Conservation (phyloP, 2,888 invertebrate genomes). For the Oscheius sp. region DNA sequence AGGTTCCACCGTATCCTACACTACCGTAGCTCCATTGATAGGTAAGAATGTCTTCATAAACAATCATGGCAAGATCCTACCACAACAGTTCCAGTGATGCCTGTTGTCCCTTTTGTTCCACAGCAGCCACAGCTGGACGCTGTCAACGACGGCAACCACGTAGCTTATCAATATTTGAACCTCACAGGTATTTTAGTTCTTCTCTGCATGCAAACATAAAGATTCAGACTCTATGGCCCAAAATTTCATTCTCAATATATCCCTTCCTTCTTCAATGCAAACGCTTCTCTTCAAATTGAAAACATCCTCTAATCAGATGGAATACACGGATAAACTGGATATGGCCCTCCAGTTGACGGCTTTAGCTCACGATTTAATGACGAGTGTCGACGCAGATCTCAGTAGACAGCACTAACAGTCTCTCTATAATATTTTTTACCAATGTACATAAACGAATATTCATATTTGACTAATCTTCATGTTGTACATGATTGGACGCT, state of each 20-base stretch:
- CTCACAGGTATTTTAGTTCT: background rate
- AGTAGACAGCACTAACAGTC: too few relatives aligned
- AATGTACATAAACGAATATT: too few relatives aligned
- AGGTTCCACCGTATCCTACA: too few relatives aligned
- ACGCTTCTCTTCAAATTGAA: background rate
- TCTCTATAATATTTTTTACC: too few relatives aligned
- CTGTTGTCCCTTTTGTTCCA: too few relatives aligned
- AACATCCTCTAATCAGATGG: background rate
- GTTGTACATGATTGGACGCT: background rate
- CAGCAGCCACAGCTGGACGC: constrained; percentile 12
- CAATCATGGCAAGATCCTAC: too few relatives aligned
- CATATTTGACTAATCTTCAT: background rate
- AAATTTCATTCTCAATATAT: constrained; percentile 12
- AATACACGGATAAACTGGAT: constrained; percentile 8
- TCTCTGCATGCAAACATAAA: background rate
- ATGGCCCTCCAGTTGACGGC: constrained; percentile 22
- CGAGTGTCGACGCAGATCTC: constrained; percentile 3
- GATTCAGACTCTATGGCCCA: constrained; percentile 3
- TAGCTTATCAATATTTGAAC: constrained; percentile 16
- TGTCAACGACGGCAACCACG: background rate
- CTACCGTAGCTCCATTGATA: too few relatives aligned
- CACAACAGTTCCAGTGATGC: too few relatives aligned
- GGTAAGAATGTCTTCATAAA: too few relatives aligned
- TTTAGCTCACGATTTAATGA: constrained; percentile 11
- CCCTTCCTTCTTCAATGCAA: background rate